Conservation (phyloP, 2,797 vertebrate species). For the Pseudochirops cupreus region DNA sequence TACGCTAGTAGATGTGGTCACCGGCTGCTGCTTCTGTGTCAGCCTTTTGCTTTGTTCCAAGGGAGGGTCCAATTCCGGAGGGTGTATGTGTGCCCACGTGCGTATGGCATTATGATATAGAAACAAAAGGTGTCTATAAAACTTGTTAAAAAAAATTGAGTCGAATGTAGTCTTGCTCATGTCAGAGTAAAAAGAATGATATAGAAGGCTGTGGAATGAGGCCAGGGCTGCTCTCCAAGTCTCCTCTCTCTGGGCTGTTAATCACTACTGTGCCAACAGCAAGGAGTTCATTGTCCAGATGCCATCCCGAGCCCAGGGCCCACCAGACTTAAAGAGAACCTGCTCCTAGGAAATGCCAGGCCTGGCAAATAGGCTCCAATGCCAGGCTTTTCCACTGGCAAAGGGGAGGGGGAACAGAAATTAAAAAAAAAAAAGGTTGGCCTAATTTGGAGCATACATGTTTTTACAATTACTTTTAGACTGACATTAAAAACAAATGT, state of each 20-base stretch:
- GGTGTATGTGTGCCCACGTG: neutral
- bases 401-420: conserved; percentile 15
- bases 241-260: conserved; percentile 39
- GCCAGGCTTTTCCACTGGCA: conserved; percentile 73
- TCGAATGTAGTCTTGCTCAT: conserved; percentile 80
- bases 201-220: conserved; percentile 65
- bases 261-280: conserved; percentile 60
- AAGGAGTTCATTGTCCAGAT: conserved; percentile 65
- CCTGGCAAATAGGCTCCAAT: conserved; percentile 67
- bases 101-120: neutral
- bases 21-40: neutral
- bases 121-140: neutral
- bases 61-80: neutral
- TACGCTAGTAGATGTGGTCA: neutral
- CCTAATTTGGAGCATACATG: conserved; percentile 78
- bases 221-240: conserved; percentile 68
- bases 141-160: conserved; percentile 64
- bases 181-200: conserved; percentile 82
- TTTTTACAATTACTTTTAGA: conserved; percentile 84
- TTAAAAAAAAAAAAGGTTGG: conserved; percentile 68
- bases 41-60: neutral
- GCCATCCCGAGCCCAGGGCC: conserved; percentile 60
- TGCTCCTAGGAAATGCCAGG: conserved; percentile 57
- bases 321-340: conserved; percentile 56
- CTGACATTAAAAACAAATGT: conserved; percentile 86